Percentiles rank a stretch among this genome's conserved stretches.
These are phyloP conservation scores for Ptilonorhynchus violaceus DNA, from an alignment of 2,113 vertebrate genomes.

Conservation along the genomic window DNA sequence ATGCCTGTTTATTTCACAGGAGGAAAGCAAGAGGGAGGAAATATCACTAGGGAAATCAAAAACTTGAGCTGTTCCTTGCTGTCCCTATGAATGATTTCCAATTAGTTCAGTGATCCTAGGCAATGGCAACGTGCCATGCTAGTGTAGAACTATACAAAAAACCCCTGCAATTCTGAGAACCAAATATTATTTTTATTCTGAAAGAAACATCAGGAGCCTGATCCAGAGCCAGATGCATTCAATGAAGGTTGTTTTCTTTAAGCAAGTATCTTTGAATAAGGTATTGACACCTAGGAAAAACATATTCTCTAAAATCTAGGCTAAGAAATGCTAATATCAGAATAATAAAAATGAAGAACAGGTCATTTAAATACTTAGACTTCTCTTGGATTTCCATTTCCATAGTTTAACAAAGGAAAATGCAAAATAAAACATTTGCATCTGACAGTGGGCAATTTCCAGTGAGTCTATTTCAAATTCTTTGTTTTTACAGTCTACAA, in stretches of 20 bases:
- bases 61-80: not conserved
- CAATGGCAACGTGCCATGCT: not conserved
- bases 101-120: not conserved
- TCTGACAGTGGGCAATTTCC: not conserved
- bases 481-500: not conserved
- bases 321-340: not conserved
- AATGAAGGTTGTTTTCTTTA: not conserved
- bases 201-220: not conserved
- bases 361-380: not conserved
- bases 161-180: not conserved
- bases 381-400: not conserved
- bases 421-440: not conserved
- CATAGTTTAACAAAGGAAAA: not conserved
- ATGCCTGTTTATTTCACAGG: not conserved
- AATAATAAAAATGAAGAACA: not conserved
- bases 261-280: not conserved
- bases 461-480: not conserved
- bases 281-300: not conserved
- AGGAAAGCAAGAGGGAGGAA: not conserved
- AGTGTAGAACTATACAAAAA: not conserved
- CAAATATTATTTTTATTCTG: not conserved
- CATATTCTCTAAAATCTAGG: not conserved
- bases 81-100: not conserved
- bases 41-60: not conserved
- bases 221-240: not conserved